These are phyloP conservation scores for Cecidostiba fungosa DNA, from an alignment of 2,888 invertebrate genomes.

Conservation along the genomic window DNA sequence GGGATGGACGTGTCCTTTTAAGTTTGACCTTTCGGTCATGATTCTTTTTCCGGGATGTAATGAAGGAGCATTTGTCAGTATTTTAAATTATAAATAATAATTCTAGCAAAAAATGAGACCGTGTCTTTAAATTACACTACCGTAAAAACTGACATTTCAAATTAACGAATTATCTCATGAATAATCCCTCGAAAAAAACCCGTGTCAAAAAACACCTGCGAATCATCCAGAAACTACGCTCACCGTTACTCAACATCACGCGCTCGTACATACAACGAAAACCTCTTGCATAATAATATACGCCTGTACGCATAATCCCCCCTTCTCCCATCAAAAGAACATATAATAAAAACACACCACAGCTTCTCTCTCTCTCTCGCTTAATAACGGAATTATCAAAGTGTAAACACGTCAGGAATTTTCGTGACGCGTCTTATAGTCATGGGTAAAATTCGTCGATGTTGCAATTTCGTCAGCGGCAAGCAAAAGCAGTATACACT, in stretches of 20 bases:
- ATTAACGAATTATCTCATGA: background rate
- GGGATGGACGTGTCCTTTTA: background rate
- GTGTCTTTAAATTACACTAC: too few relatives aligned
- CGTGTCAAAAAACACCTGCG: background rate
- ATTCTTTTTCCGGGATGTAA: background rate
- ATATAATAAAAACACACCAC: background rate
- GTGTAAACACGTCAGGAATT: slow-evolving; percentile 12
- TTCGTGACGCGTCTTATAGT: background rate
- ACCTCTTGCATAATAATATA: background rate
- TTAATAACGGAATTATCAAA: slow-evolving; percentile 34
- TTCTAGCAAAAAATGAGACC: too few relatives aligned
- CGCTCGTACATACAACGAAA: background rate
- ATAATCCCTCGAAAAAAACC: background rate
- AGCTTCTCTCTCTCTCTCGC: background rate
- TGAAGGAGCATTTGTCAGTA: background rate
- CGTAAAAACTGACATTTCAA: too few relatives aligned
- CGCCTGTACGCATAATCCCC: background rate
- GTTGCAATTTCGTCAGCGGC: slow-evolving; percentile 41
- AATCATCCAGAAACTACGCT: background rate
- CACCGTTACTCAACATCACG: slow-evolving; percentile 4
- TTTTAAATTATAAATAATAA: background rate
- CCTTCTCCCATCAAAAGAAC: background rate
- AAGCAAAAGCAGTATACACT: background rate
- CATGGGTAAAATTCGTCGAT: slow-evolving; percentile 29
- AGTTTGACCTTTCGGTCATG: background rate